Percentiles rank a stretch among this genome's conserved stretches.
phyloP scores from a whole-genome alignment of 2,797 vertebrate species.

The Orestias chungarensis region DNA sequence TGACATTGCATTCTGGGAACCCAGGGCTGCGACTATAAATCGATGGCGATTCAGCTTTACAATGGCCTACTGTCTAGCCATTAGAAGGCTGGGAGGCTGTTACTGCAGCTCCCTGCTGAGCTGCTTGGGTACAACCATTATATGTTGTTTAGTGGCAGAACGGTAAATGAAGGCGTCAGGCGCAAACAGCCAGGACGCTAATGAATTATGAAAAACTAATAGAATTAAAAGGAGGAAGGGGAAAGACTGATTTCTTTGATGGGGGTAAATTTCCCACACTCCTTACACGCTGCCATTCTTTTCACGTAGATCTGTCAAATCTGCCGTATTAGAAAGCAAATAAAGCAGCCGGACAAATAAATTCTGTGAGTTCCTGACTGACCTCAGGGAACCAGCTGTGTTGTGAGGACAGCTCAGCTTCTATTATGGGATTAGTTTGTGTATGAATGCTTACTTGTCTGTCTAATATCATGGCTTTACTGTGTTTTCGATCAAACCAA shows the following conservation, averaged over 20 bases:
- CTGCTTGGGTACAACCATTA: conserved; percentile 49
- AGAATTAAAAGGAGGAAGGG: conserved; percentile 37
- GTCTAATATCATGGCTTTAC: conserved; percentile 30
- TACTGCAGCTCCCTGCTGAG: conserved; percentile 67
- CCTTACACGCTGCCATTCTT: conserved; percentile 56
- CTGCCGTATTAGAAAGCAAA: conserved; percentile 67
- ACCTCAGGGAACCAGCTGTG: conserved; percentile 73
- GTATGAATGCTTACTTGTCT: conserved; percentile 14
- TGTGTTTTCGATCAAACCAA: conserved; percentile 25
- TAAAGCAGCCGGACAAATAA: conserved; percentile 74
- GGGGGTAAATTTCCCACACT: conserved; percentile 68
- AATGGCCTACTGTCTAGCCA: conserved; percentile 77
- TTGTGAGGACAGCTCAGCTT: conserved; percentile 61
- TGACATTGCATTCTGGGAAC: conserved; percentile 81
- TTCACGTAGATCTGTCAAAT: conserved; percentile 71
- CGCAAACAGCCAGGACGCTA: conserved; percentile 42
- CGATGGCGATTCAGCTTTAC: conserved; percentile 70
- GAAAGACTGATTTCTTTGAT: conserved; percentile 31
- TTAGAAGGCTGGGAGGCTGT: conserved; percentile 67
- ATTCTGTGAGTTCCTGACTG: conserved; percentile 66
- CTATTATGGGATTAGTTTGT: conserved; percentile 17
- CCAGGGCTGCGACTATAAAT: conserved; percentile 73
- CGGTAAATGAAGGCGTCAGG: conserved; percentile 42
- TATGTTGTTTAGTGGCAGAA: conserved; percentile 20
- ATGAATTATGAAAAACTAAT: conserved; percentile 67